A percentile compares a stretch with the other conserved stretches of the same genome.
These are phyloP conservation scores for Formicarius rufipectus DNA, from an alignment of 2,113 vertebrate species.

Conservation along the genomic window DNA sequence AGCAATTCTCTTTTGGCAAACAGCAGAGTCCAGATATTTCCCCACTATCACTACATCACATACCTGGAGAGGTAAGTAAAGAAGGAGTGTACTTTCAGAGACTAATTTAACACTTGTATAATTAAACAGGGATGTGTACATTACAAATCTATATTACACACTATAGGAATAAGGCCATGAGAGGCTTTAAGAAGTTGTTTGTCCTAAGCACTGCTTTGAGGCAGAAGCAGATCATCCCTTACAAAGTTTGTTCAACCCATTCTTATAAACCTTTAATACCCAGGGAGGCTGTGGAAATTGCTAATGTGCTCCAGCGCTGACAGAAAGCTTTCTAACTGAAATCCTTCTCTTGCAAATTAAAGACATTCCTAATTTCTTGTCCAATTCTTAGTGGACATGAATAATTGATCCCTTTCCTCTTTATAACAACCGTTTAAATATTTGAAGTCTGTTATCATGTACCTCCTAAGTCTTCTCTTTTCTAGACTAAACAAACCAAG, in stretches of 20 bases:
- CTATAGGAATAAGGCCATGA: neutral
- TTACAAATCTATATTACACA: neutral
- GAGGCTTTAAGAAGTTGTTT: constrained; percentile 11
- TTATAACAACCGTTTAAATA: constrained; percentile 60
- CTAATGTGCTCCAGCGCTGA: neutral
- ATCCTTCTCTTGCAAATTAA: constrained; percentile 34
- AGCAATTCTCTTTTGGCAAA: neutral
- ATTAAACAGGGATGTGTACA: neutral
- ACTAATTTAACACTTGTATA: neutral
- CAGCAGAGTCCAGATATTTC: neutral
- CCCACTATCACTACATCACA: neutral
- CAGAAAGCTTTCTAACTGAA: constrained; percentile 24
- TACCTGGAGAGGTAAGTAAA: neutral
- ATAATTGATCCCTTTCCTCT: constrained; percentile 60
- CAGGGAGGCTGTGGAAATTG: neutral
- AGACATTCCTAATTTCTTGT: constrained; percentile 42
- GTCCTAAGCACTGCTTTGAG: neutral
- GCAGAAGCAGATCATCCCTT: neutral
- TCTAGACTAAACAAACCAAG: constrained; percentile 67
- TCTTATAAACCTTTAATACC: constrained; percentile 4
- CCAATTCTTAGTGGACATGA: constrained; percentile 52
- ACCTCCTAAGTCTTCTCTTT: constrained; percentile 59
- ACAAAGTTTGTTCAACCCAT: neutral
- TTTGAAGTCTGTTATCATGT: constrained; percentile 65
- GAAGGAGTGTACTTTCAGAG: neutral